A percentile compares a stretch with the other conserved stretches of the same genome.
phyloP scores from a whole-genome alignment of 2,888 invertebrate species.

The Hypomecis atomaria region DNA sequence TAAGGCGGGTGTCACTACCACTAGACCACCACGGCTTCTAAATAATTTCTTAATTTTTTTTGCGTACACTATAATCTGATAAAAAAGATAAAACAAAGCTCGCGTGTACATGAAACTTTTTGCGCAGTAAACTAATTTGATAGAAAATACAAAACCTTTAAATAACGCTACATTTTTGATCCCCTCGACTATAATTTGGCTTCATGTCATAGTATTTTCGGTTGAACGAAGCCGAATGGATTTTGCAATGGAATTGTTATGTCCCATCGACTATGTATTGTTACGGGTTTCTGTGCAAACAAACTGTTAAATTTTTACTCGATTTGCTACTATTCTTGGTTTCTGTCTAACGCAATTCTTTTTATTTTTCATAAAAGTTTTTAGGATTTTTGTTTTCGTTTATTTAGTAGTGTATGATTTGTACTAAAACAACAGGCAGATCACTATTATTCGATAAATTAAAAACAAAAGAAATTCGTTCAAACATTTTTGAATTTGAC shows the following conservation, averaged over 20 bases:
- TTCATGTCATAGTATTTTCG: constrained; percentile 77
- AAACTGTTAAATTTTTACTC: constrained; percentile 65
- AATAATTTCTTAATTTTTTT: no score
- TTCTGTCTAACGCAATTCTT: constrained; percentile 42
- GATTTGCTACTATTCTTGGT: constrained; percentile 60
- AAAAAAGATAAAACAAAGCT: constrained; percentile 3
- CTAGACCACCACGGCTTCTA: no score
- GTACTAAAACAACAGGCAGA: no score
- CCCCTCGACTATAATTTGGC: constrained; percentile 73
- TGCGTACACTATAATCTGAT: not conserved
- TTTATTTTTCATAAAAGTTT: constrained; percentile 27
- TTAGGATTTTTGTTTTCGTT: not conserved
- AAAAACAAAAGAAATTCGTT: no score
- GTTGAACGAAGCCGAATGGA: constrained; percentile 74
- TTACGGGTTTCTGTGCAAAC: constrained; percentile 62
- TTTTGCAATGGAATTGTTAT: constrained; percentile 79
- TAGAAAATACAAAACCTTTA: constrained; percentile 49
- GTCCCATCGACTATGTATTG: constrained; percentile 57
- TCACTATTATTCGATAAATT: no score
- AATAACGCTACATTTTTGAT: constrained; percentile 54
- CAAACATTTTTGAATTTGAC: no score
- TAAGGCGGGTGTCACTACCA: no score
- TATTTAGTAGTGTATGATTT: not conserved
- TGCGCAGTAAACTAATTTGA: constrained; percentile 30
- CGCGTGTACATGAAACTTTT: constrained; percentile 14